Percentiles rank a stretch among this genome's conserved stretches.
Conservation (phyloP, 2,888 invertebrate genomes). For the Drosophila affinis region DNA sequence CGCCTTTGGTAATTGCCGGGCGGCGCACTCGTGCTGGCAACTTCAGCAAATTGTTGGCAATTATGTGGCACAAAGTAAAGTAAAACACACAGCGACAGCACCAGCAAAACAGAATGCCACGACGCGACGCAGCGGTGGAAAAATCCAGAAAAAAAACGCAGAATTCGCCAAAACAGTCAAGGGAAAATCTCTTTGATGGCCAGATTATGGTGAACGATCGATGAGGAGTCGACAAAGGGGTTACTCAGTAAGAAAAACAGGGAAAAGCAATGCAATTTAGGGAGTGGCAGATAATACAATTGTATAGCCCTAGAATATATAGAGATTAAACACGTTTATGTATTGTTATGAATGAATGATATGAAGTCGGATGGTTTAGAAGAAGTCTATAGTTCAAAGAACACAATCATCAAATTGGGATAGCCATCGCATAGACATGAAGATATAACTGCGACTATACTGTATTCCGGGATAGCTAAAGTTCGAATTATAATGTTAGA, state of each 20-base stretch:
- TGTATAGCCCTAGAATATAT: too few species aligned
- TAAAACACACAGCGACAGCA: conserved; percentile 47
- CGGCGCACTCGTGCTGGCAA: conserved; percentile 74
- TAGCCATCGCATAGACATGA: too few species aligned
- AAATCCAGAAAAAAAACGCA: conserved; percentile 14
- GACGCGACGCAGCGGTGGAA: conserved; percentile 14
- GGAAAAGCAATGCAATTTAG: too few species aligned
- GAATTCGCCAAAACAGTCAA: not conserved
- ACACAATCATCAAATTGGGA: too few species aligned
- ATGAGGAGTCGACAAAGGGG: not conserved
- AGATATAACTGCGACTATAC: too few species aligned
- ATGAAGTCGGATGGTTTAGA: too few species aligned
- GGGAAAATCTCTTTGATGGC: conserved; percentile 12
- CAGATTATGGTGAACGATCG: conserved; percentile 6
- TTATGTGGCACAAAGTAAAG: conserved; percentile 74
- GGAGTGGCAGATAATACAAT: not conserved
- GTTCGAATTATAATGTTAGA: too few species aligned
- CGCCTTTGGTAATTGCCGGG: conserved; percentile 69
- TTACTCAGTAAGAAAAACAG: not conserved
- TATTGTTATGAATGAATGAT: too few species aligned
- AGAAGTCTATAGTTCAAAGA: too few species aligned
- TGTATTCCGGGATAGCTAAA: too few species aligned
- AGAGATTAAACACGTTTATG: too few species aligned
- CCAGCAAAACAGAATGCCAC: conserved; percentile 16
- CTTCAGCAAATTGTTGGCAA: conserved; percentile 79